A percentile compares a stretch with the other conserved stretches of the same genome.
Conservation (phyloP, 2,113 vertebrate genomes). For the Urocolius indicus region DNA sequence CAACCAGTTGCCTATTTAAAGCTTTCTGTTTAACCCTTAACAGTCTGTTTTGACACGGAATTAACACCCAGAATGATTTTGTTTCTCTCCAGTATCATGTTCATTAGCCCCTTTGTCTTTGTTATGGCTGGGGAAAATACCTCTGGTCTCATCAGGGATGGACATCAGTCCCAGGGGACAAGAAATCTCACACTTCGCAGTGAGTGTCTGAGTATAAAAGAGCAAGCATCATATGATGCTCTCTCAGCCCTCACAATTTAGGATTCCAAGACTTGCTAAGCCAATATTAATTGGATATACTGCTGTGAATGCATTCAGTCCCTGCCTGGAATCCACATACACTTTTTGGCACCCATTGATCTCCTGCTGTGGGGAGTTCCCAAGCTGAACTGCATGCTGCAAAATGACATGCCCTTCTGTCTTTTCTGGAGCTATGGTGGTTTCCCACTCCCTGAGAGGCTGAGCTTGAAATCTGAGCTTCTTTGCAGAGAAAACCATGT, state of each 20-base stretch:
- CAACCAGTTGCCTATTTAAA: background rate
- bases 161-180: background rate
- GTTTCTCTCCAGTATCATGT: background rate
- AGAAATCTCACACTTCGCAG: background rate
- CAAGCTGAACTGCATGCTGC: background rate
- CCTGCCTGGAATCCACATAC: background rate
- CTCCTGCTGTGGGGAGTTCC: background rate
- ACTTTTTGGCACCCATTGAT: background rate
- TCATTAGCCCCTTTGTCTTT: background rate
- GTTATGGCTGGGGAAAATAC: accelerated
- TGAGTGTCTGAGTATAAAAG: background rate
- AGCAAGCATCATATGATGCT: background rate
- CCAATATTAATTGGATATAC: background rate
- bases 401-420: background rate
- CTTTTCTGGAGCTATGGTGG: background rate
- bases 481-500: background rate
- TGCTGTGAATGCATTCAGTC: background rate
- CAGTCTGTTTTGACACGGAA: background rate
- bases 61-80: too few relatives aligned
- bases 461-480: background rate
- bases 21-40: background rate
- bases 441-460: background rate
- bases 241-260: background rate
- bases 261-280: background rate
- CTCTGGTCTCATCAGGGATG: background rate